A percentile compares a stretch with the other conserved stretches of the same genome.
phyloP scores from a whole-genome alignment of 2,113 vertebrate genomes.

The Brachionichthys hirsutus region DNA sequence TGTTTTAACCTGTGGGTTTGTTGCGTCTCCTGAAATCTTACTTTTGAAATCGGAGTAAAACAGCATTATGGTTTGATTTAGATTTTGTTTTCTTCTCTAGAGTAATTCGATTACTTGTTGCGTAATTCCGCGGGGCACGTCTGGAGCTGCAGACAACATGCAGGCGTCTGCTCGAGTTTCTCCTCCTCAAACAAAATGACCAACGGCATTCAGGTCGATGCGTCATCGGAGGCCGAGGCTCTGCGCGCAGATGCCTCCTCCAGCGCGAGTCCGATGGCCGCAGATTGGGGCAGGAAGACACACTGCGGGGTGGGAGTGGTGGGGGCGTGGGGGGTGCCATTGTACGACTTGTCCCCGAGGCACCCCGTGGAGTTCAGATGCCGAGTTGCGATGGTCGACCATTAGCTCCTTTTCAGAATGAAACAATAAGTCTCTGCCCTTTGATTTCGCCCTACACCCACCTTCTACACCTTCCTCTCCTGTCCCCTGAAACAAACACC shows the following conservation, averaged over 20 bases:
- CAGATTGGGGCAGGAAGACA: conserved; percentile 82
- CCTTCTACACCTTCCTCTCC: conserved; percentile 19
- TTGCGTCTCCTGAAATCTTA: too few species aligned
- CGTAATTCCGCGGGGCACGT: too few species aligned
- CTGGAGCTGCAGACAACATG: too few species aligned
- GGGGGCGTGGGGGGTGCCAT: conserved; percentile 67
- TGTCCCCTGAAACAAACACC: conserved; percentile 66
- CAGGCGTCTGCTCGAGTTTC: too few species aligned
- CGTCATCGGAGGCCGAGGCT: conserved; percentile 6
- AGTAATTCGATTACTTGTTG: too few species aligned
- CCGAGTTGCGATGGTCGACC: conserved; percentile 81
- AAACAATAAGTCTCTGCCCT: conserved; percentile 80
- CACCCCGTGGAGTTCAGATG: conserved; percentile 77
- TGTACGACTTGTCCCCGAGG: conserved; percentile 71
- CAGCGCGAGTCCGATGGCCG: conserved; percentile 41
- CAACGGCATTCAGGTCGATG: conserved; percentile 36
- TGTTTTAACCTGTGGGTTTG: too few species aligned
- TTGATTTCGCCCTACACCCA: conserved; percentile 75
- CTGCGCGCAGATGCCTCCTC: not conserved
- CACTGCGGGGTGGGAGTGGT: conserved; percentile 73
- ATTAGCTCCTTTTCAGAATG: conserved; percentile 81
- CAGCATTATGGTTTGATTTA: too few species aligned
- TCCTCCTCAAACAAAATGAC: conserved; percentile 7
- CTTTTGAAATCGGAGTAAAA: too few species aligned
- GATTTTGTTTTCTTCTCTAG: too few species aligned